A percentile compares a stretch with the other conserved stretches of the same genome.
phyloP scores from a whole-genome alignment of 2,888 invertebrate genomes.

The Spodoptera littoralis region DNA sequence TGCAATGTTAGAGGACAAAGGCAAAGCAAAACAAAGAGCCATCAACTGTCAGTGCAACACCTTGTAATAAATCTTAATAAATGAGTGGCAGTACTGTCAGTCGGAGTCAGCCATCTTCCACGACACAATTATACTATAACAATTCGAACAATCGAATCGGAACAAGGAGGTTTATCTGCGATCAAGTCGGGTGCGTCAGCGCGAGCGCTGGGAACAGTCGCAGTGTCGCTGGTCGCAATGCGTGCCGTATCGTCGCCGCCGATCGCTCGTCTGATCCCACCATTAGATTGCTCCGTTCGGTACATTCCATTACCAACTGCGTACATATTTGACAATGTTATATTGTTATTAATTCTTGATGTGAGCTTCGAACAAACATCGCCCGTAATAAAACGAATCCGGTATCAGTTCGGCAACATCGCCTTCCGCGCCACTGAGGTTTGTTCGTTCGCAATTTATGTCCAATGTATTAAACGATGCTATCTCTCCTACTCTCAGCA shows the following conservation, averaged over 20 bases:
- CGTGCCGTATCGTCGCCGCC: conserved; percentile 64
- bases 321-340: conserved; percentile 53
- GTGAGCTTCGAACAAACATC: conserved; percentile 51
- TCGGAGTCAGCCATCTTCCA: conserved; percentile 19
- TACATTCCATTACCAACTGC: conserved; percentile 53
- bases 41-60: conserved; percentile 37
- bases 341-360: conserved; percentile 47
- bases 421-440: conserved; percentile 37
- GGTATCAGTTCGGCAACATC: conserved; percentile 45
- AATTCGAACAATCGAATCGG: conserved; percentile 49
- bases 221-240: conserved; percentile 51
- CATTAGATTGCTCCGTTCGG: conserved; percentile 55
- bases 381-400: conserved; percentile 48
- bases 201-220: conserved; percentile 42
- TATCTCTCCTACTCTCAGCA: conserved; percentile 40
- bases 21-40: conserved; percentile 36
- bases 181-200: conserved; percentile 46
- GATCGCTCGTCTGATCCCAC: conserved; percentile 58
- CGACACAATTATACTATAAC: conserved; percentile 43
- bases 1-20: conserved; percentile 19
- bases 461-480: conserved; percentile 41
- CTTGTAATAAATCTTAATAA: conserved; percentile 45
- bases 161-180: conserved; percentile 51
- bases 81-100: conserved; percentile 33
- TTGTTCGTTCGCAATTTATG: conserved; percentile 46